Evolutionary conservation across 2,888 invertebrate species (phyloP), one percentile per base, ranked within the genome.

Genomic region (Aporophyla nigra): DNA sequence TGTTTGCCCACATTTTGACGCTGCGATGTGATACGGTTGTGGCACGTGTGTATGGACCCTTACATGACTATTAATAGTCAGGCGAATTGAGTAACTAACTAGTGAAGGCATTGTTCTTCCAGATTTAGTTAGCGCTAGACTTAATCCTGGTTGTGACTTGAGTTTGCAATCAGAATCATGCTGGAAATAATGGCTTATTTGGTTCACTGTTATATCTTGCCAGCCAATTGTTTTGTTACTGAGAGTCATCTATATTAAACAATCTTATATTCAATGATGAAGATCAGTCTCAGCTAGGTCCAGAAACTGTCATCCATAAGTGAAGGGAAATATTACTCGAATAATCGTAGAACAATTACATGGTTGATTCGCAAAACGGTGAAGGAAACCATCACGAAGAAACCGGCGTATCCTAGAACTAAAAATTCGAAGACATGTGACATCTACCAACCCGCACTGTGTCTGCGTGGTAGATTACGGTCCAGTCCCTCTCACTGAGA

Each of bases 1-100:
- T 16, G 62, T 16, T 2, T n/a, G 16, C 62, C n/a, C 40, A 63
- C 16, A 43, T 16, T 43, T 16, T 43, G 9, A 16, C 10, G 27
- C 5, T 43, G 40, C n/a, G 10, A n/a, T 63, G 46, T 24, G 46
- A 19, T 24, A 19, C 21, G 27, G 19, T 46, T 10, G 19, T 21
- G 19, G 7, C 21, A 27, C 27, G 7, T 65, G 27, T 49, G 49
- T 0, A 65, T 12, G 12, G 21, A 43, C 43, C 74, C 16, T 76
- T 73, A 73, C 21, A 46, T 27, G 12, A 59, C 72, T 87, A 87
- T 87, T 88, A 83, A 88, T 87, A 88, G 87, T 84, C 71, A 43
- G 33, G 75, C 43, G 86, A 86, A 83, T 83, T 86, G 86, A 71
- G 82, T 85, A 76, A 86, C 80, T 80, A 83, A 77, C 80, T 79